These are phyloP conservation scores for Camponotus pennsylvanicus DNA, from an alignment of 1,140 invertebrate species.

Conservation along the genomic window DNA sequence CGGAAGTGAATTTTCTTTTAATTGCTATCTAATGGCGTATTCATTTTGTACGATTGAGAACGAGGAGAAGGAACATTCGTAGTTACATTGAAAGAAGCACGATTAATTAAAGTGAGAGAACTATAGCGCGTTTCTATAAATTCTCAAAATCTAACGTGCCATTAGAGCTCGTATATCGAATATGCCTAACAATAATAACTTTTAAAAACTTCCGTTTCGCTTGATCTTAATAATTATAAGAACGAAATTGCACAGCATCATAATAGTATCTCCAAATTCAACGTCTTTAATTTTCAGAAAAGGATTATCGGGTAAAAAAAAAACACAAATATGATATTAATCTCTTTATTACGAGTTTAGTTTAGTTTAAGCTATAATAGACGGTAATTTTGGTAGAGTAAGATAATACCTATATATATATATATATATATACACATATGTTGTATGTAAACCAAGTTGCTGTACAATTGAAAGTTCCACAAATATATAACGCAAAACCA, in stretches of 20 bases:
- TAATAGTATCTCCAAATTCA: not conserved
- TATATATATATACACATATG: constrained; percentile 29
- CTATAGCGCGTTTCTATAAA: not conserved
- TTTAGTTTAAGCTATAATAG: constrained; percentile 66
- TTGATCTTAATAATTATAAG: constrained; percentile 20
- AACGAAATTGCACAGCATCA: not conserved
- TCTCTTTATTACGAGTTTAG: constrained; percentile 51
- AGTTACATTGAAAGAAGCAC: not conserved
- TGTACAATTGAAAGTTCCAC: constrained; percentile 71
- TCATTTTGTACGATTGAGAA: not conserved
- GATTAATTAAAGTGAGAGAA: not conserved
- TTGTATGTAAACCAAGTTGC: constrained; percentile 72
- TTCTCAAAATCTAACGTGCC: not conserved
- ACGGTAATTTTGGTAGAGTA: constrained; percentile 63
- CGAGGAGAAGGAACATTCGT: not conserved
- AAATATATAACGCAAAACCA: constrained; percentile 68
- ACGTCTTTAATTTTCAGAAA: constrained; percentile 11
- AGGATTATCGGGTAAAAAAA: constrained; percentile 8
- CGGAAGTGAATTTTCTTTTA: not conserved
- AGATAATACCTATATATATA: constrained; percentile 53
- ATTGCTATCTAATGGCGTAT: not conserved
- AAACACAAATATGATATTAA: constrained; percentile 27
- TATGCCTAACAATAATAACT: constrained; percentile 14
- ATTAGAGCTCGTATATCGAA: not conserved
- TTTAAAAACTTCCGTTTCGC: not conserved